phyloP scores from a whole-genome alignment of 2,797 vertebrate genomes.

The Astyanax mexicanus region DNA sequence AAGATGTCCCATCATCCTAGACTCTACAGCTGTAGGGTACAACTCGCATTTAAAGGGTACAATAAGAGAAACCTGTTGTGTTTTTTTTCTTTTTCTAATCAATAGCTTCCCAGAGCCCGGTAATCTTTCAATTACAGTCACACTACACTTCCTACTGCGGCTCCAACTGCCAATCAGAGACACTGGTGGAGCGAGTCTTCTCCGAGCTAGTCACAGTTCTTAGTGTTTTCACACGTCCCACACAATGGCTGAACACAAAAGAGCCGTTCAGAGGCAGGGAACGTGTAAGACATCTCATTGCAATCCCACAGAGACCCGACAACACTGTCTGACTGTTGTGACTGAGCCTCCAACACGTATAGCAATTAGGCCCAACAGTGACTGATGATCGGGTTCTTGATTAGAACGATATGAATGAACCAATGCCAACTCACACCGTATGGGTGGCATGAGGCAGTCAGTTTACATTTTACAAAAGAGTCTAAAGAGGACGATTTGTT shows the following conservation, averaged over 20 bases:
- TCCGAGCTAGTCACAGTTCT: constrained; percentile 65
- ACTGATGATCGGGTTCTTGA: constrained; percentile 39
- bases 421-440: not conserved
- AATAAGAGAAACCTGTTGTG: constrained; percentile 51
- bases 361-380: constrained; percentile 56
- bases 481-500: not conserved
- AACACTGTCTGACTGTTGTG: constrained; percentile 54
- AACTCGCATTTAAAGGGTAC: constrained; percentile 32
- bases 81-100: constrained; percentile 56
- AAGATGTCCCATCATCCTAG: not conserved
- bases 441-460: not conserved
- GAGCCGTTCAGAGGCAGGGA: constrained; percentile 61
- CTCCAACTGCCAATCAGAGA: constrained; percentile 60
- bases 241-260: constrained; percentile 62
- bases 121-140: constrained; percentile 68
- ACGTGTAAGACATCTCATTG: constrained; percentile 65
- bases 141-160: constrained; percentile 58
- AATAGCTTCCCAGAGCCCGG: constrained; percentile 57
- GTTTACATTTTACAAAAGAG: not conserved
- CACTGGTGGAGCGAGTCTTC: constrained; percentile 58
- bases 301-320: constrained; percentile 46
- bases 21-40: not conserved
- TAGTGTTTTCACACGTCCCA: constrained; percentile 64
- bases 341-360: constrained; percentile 50
- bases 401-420: constrained; percentile 2